These are phyloP conservation scores for Cyclina sinensis DNA, from an alignment of 1,140 invertebrate species.

Conservation along the genomic window DNA sequence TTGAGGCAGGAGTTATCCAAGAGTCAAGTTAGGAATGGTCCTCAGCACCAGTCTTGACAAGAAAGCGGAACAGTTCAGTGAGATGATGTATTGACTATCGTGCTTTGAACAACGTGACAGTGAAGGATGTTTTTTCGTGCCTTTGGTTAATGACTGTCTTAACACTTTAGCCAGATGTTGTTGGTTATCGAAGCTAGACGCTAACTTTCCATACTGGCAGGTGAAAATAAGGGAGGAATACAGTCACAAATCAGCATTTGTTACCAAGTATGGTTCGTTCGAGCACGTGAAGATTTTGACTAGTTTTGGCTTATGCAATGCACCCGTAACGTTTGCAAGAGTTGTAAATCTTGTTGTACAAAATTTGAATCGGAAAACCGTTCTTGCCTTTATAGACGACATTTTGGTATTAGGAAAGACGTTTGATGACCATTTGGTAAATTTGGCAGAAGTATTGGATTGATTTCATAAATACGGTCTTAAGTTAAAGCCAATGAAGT, in stretches of 20 bases:
- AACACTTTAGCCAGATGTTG: slow-evolving; percentile 5
- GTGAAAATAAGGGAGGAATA: slow-evolving; percentile 4
- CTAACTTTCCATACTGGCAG: slow-evolving; percentile 31
- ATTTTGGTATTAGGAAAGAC: slow-evolving; percentile 34
- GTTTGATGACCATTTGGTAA: slow-evolving; percentile 34
- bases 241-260: slow-evolving; percentile 48
- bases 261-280: slow-evolving; percentile 14
- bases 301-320: slow-evolving; percentile 50
- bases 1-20: neutral
- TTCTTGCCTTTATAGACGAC: neutral
- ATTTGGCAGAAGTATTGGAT: slow-evolving; percentile 38
- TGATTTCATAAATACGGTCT: slow-evolving; percentile 29
- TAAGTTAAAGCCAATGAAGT: slow-evolving; percentile 68
- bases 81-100: neutral
- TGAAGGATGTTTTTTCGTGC: slow-evolving; percentile 88
- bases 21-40: slow-evolving; percentile 6
- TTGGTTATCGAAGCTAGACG: slow-evolving; percentile 47
- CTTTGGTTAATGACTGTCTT: slow-evolving; percentile 85
- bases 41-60: slow-evolving; percentile 10
- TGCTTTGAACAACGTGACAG: too few relatives aligned
- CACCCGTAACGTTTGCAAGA: slow-evolving; percentile 5
- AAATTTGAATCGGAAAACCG: neutral
- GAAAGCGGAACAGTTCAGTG: slow-evolving; percentile 2
- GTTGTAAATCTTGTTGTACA: neutral
- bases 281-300: slow-evolving; percentile 25